Base-by-base conservation (phyloP, 2,888 invertebrate genomes). In the Ganaspis brasiliensis region DNA sequence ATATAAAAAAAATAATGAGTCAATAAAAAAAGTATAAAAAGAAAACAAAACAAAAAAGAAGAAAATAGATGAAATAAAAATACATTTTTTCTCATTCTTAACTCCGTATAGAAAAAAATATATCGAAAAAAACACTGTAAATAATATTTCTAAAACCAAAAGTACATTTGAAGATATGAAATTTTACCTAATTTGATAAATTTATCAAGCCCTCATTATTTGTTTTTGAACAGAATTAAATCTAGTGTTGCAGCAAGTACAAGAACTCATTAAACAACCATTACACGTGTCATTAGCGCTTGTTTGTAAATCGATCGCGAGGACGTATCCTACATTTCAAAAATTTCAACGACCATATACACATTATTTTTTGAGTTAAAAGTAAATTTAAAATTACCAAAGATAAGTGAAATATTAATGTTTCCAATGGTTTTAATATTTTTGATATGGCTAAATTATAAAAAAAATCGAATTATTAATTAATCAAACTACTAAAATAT, bases 221-320 rank as follows among this genome's bases (percentile, higher is more conserved):
- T 40, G 24, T n/a, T 67, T 26, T 45, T 26, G 9, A 26, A 24
- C 1, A 24, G 45, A 26, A 45, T 45, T 24, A 10, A 8, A 21
- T 21, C 63, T 26, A 21, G 61, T 12, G 19, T 40, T n/a, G n/a
- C 37, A 63, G 35, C 37, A 19, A 40, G 21, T 67, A 24, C 14
- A 67, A 45, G 70, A 21, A 56, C 56, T 74, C 56, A 70, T 74
- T 70, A 63, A 70, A 67, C 56, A 67, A 16, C 40, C 26, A 70
- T 74, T 74, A 70, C 74, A 70, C 67, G 56, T 74, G 74, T 70
- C 67, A 40, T 74, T 74, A 74, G 74, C 26, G 55, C 70, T 55
- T 70, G 67, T 74, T 74, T 56, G 70, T 40, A 70, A 74, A 74
- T 40, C 74, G 70, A 74, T 74, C 14, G 35, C 74, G 56, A 74